Evolutionary conservation across 2,113 vertebrate genomes (phyloP).

Genomic region (Myiagra hebetior): DNA sequence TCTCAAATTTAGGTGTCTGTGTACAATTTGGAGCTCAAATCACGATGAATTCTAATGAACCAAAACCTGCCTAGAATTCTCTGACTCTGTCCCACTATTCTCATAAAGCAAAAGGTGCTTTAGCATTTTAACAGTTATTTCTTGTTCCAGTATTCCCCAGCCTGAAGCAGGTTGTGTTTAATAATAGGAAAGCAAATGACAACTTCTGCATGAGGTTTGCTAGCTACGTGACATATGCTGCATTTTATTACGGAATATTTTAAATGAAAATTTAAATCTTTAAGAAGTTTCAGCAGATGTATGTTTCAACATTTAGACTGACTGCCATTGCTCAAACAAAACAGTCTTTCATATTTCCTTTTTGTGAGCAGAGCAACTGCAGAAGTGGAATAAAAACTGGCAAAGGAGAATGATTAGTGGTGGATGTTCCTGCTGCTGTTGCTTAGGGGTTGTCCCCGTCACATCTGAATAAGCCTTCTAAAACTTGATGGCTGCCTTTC

Average conservation of each 20-base stretch:
- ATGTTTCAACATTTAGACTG: not conserved
- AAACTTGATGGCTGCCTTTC: constrained; percentile 15
- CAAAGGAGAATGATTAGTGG: not conserved
- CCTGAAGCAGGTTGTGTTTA: not conserved
- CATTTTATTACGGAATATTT: not conserved
- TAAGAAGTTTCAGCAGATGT: not conserved
- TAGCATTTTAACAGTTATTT: not conserved
- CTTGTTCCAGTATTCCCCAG: not conserved
- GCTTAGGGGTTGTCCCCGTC: constrained; percentile 28
- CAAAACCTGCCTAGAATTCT: not conserved
- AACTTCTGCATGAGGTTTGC: not conserved
- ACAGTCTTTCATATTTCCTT: not conserved
- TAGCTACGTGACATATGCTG: not conserved
- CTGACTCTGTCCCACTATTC: not conserved
- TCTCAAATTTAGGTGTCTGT: not conserved
- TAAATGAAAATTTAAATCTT: not conserved
- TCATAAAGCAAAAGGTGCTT: not conserved
- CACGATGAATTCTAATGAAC: not conserved
- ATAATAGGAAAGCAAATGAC: not conserved
- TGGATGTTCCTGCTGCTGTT: constrained; percentile 17
- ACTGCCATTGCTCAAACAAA: not conserved
- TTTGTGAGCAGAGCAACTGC: not conserved
- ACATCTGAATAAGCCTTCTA: constrained; percentile 27
- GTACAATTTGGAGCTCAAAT: not conserved
- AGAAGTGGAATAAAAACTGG: not conserved